Base-by-base conservation (phyloP, 2,113 vertebrate species). In the Ahaetulla prasina region DNA sequence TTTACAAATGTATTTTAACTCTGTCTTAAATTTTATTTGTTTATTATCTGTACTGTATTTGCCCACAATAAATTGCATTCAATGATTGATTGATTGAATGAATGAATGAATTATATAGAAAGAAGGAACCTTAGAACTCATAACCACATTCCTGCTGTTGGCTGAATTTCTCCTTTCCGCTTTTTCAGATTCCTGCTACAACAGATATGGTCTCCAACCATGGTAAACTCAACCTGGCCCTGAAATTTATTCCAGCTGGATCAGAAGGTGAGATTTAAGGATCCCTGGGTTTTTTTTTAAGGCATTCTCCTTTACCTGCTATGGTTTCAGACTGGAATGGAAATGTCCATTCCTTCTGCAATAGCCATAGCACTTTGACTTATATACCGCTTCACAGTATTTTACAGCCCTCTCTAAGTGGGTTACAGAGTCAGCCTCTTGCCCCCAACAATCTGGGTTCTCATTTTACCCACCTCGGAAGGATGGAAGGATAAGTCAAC, bases 231-330 rank as follows among this genome's bases (percentile, higher is more conserved):
- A 95, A 98, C 92, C 93, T 99, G 90, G 98, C 98, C 0, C 87
- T 99, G 63, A 99, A 99, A 94, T 99, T 98, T 90, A 95, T 98
- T 91, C 98, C 99, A 0, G 96, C 98, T 0, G 98, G 98, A 91
- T 98, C 95, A 0, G 98, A 99, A 93, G 98, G 99, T 99, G 96
- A 98, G 97, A 45, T 52, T 43, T 6, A 12, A 50, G 3, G 30
- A 47, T 18, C 3, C 8, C 27, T 53, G 14, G 8, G 2, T 22
- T 85, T 22, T 47, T 52, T 43, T 43, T 27, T 12, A 9, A 16
- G 3, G 4, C n/a, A 6, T 6, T 7, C 43, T 47, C 35, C 14
- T 49, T n/a, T 14, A 39, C 35, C 11, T 35, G 22, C 22, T 6
- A 60, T 49, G 2, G 8, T 20, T 57, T 39, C 45, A 45, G 43